Conservation (phyloP, 2,113 vertebrate species). For the Myotis yumanensis region DNA sequence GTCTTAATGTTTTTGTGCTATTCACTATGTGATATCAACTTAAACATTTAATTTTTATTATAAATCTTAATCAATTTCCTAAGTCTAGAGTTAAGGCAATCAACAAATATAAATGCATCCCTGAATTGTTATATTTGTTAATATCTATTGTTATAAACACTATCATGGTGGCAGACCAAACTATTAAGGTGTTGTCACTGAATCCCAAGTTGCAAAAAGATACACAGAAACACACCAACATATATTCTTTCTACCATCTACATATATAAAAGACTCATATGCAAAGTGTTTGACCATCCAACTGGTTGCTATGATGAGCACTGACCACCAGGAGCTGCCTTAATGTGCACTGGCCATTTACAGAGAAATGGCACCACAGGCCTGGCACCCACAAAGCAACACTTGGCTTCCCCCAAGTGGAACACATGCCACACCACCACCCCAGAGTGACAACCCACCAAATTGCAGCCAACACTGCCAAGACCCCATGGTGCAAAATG, state of each 20-base stretch:
- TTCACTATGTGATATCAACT: background rate
- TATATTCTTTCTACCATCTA: background rate
- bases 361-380: too few species aligned
- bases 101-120: background rate
- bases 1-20: background rate
- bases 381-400: too few species aligned
- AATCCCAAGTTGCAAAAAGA: background rate
- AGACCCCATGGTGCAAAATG: too few species aligned
- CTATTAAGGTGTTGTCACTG: background rate
- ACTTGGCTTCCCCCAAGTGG: too few species aligned
- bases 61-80: background rate
- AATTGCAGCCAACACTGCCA: too few species aligned
- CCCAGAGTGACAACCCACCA: too few species aligned
- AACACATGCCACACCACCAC: too few species aligned
- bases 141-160: background rate
- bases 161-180: background rate
- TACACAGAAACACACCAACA: background rate
- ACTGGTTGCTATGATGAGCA: too few species aligned
- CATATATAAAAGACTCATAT: too few species aligned
- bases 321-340: too few species aligned
- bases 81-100: background rate
- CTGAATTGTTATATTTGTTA: background rate
- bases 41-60: background rate
- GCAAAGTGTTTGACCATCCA: too few species aligned
- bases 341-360: too few species aligned